These are phyloP conservation scores for Zhengitettix transpicula DNA, from an alignment of 2,888 invertebrate genomes.

Conservation along the genomic window DNA sequence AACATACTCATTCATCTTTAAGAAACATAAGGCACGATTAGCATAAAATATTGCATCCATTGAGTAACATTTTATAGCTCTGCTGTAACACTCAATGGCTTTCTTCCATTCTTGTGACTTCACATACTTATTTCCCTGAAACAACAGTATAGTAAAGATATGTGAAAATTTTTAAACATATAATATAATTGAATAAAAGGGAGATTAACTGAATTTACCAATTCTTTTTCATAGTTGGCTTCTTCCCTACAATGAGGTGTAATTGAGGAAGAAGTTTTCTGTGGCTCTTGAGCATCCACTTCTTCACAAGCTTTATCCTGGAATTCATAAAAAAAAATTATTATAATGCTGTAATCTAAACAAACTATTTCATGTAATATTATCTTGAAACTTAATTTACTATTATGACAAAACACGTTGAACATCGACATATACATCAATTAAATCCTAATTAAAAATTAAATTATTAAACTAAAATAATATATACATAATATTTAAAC, in stretches of 20 bases:
- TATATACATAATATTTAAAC: not conserved
- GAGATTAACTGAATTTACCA: slow-evolving; percentile 26
- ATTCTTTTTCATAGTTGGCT: slow-evolving; percentile 52
- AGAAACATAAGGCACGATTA: slow-evolving; percentile 73
- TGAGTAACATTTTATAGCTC: slow-evolving; percentile 69
- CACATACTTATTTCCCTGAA: slow-evolving; percentile 66
- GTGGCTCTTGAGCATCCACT: slow-evolving; percentile 27
- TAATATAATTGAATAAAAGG: too few relatives aligned
- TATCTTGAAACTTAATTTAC: slow-evolving; percentile 2
- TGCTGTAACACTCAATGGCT: slow-evolving; percentile 72
- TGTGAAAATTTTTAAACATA: not conserved
- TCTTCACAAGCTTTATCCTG: slow-evolving; percentile 48
- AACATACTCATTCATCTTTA: slow-evolving; percentile 61
- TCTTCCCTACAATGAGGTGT: slow-evolving; percentile 23
- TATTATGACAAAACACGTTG: slow-evolving; percentile 9
- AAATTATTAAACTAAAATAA: not conserved
- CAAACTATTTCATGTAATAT: too few relatives aligned
- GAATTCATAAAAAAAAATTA: slow-evolving; percentile 6
- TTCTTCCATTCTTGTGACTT: slow-evolving; percentile 62
- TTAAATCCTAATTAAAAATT: not conserved
- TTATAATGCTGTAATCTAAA: too few relatives aligned
- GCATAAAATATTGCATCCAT: slow-evolving; percentile 67
- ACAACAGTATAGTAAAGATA: slow-evolving; percentile 13
- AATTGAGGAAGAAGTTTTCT: not conserved
- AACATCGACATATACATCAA: too few relatives aligned